Percentiles rank a stretch among this genome's conserved stretches.
Conservation (phyloP, 2,113 vertebrate species). For the Caranx melampygus region DNA sequence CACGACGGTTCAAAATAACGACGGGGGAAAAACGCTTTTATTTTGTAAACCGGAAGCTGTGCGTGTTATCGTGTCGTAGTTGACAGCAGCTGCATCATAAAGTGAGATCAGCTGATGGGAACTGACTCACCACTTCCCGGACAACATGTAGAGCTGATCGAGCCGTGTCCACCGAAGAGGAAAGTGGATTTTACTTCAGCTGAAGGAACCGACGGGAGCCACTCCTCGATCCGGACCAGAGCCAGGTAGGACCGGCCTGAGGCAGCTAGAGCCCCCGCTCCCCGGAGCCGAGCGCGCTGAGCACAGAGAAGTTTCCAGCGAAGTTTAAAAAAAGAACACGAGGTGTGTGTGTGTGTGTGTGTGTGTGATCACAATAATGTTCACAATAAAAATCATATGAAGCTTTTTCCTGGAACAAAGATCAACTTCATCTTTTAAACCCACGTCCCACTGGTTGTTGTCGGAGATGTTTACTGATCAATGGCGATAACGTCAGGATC, state of each 20-base stretch:
- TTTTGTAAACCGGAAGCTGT: slow-evolving; percentile 24
- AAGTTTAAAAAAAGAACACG: slow-evolving; percentile 2
- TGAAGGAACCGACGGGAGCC: background rate
- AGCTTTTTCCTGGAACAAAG: too few relatives aligned
- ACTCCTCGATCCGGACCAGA: slow-evolving; percentile 4
- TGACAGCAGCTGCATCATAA: background rate
- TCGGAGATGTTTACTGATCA: too few relatives aligned
- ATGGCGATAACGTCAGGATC: too few relatives aligned
- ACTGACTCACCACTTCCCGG: slow-evolving; percentile 71
- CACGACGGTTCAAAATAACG: too few relatives aligned
- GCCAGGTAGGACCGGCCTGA: slow-evolving; percentile 6
- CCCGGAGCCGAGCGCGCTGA: background rate
- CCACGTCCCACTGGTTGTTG: too few relatives aligned
- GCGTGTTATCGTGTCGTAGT: fast-evolving
- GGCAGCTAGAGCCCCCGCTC: too few relatives aligned
- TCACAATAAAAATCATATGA: too few relatives aligned
- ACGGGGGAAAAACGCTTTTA: slow-evolving; percentile 12
- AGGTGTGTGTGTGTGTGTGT: too few relatives aligned
- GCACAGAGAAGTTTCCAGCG: background rate
- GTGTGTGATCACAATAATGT: too few relatives aligned
- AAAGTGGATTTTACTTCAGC: fast-evolving
- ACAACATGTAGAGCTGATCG: background rate
- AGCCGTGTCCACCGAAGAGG: background rate
- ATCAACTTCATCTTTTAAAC: too few relatives aligned
- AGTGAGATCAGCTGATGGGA: slow-evolving; percentile 68